Conservation (phyloP, 2,797 vertebrate genomes). For the Sebastes reedi region DNA sequence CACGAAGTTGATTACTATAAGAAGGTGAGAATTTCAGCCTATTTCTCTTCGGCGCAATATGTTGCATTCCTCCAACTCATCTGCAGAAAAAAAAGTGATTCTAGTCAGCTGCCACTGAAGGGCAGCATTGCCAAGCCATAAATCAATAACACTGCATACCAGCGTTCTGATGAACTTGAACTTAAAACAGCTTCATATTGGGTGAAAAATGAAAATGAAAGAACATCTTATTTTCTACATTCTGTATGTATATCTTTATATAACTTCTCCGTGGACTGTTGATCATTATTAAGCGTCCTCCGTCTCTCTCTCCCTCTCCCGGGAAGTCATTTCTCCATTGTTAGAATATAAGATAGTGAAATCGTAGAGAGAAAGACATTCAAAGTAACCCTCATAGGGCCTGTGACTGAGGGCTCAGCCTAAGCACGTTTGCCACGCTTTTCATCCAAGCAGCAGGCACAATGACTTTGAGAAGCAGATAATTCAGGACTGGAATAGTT, state of each 20-base stretch:
- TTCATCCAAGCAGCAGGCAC: constrained; percentile 66
- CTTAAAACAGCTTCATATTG: constrained; percentile 10
- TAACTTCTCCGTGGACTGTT: constrained; percentile 26
- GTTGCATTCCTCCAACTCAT: constrained; percentile 17
- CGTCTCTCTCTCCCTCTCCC: constrained; percentile 6
- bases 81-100: constrained; percentile 66
- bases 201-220: constrained; percentile 22
- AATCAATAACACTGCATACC: constrained; percentile 67
- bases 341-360: constrained; percentile 51
- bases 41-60: neutral
- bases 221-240: constrained; percentile 16
- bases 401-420: constrained; percentile 70
- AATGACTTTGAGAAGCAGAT: constrained; percentile 69
- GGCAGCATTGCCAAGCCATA: constrained; percentile 82
- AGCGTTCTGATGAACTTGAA: constrained; percentile 54
- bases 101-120: constrained; percentile 78
- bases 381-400: constrained; percentile 70
- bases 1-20: constrained; percentile 30
- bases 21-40: constrained; percentile 8
- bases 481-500: constrained; percentile 57
- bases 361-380: constrained; percentile 57
- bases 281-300: constrained; percentile 31
- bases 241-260: constrained; percentile 12
- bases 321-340: constrained; percentile 55
- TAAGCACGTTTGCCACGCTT: constrained; percentile 72